phyloP scores from a whole-genome alignment of 2,888 invertebrate species.

The Drosophila affinis region DNA sequence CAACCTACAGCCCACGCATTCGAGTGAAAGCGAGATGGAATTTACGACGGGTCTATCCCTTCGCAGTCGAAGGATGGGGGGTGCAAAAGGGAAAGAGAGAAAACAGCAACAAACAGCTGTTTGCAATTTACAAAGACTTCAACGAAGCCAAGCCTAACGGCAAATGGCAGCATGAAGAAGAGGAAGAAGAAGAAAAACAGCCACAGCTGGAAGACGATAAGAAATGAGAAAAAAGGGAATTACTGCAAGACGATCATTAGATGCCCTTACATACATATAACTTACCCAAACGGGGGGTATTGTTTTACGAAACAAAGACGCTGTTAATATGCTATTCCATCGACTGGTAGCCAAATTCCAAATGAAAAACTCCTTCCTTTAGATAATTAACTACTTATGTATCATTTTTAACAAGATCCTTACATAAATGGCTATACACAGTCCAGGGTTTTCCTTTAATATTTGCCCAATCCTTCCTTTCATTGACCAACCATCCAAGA shows the following conservation, averaged over 20 bases:
- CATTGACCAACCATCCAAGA: neutral
- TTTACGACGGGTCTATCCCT: neutral
- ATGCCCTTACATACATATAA: neutral
- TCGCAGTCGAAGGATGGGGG: neutral
- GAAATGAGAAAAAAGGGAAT: conserved; percentile 1
- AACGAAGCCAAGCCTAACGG: conserved; percentile 28
- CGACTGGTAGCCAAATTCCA: no score
- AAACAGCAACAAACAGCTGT: conserved; percentile 3
- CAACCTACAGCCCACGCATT: conserved; percentile 23
- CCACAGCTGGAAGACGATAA: conserved; percentile 13
- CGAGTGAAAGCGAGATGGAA: conserved; percentile 24
- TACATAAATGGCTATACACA: no score
- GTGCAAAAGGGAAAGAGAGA: neutral
- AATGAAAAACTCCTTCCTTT: no score
- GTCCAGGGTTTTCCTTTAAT: neutral
- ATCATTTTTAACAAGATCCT: no score
- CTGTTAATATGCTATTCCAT: no score
- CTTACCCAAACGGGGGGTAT: no score
- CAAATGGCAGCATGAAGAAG: conserved; percentile 11
- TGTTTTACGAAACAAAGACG: no score
- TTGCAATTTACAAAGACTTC: conserved; percentile 27
- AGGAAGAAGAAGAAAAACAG: conserved; percentile 6
- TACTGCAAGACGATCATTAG: neutral
- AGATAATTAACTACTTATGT: no score
- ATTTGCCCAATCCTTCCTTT: neutral